Percentiles rank a stretch among this genome's conserved stretches.
These are phyloP conservation scores for Oncorhynchus tshawytscha DNA, from an alignment of 2,113 vertebrate genomes.

Conservation along the genomic window DNA sequence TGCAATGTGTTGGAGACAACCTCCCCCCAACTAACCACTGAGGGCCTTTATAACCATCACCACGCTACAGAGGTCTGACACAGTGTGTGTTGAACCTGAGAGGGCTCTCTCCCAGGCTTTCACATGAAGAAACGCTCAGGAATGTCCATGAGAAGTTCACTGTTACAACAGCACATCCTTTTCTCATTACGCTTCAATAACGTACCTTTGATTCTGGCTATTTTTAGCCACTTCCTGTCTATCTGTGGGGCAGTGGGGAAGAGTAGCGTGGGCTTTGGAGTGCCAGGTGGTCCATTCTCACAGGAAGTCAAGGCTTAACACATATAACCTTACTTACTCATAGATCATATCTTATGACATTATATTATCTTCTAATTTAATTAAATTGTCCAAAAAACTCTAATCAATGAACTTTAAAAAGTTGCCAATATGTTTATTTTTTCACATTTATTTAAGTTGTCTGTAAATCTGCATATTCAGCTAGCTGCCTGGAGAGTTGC, in stretches of 20 bases:
- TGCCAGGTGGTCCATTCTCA: constrained; percentile 2
- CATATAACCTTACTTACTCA: not conserved
- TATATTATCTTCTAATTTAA: not conserved
- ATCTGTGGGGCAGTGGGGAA: constrained; percentile 73
- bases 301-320: not conserved
- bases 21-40: not conserved
- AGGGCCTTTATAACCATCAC: not conserved
- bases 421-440: not conserved
- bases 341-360: not conserved
- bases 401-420: not conserved
- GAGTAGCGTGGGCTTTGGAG: not conserved
- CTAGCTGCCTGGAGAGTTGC: not conserved
- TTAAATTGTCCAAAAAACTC: too few relatives aligned
- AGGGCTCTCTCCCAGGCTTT: constrained; percentile 78
- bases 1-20: not conserved
- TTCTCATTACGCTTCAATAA: constrained; percentile 86
- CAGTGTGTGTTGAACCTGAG: constrained; percentile 59
- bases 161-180: constrained; percentile 78
- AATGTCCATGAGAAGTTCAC: constrained; percentile 76
- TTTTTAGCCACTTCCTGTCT: constrained; percentile 92
- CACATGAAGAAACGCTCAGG: constrained; percentile 86
- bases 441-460: not conserved
- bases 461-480: not conserved
- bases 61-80: constrained; percentile 37
- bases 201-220: constrained; percentile 91